Evolutionary conservation across 2,113 vertebrate species (phyloP).

Genomic region (Brienomyrus brachyistius): DNA sequence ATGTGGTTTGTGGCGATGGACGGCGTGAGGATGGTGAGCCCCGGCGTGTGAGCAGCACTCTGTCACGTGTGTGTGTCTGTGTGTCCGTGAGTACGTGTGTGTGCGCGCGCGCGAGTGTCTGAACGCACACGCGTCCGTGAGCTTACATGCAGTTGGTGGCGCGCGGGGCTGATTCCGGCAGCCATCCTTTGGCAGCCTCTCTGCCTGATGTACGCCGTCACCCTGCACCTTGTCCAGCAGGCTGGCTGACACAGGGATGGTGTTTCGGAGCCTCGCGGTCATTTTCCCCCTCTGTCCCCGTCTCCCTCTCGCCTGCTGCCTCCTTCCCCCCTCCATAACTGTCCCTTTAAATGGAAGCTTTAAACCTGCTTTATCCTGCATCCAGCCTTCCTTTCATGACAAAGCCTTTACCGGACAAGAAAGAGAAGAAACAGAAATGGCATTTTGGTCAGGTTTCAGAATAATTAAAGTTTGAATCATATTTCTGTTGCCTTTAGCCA

Average conservation of each 20-base stretch:
- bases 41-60: neutral
- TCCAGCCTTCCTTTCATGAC: constrained; percentile 35
- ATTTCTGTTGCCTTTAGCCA: constrained; percentile 38
- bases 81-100: neutral
- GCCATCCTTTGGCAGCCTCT: constrained; percentile 53
- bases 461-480: constrained; percentile 49
- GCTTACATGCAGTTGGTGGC: neutral
- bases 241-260: constrained; percentile 51
- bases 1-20: constrained; percentile 40
- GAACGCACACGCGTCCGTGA: neutral
- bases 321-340: constrained; percentile 28
- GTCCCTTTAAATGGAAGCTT: constrained; percentile 21
- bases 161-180: constrained; percentile 43
- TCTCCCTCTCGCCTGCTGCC: neutral
- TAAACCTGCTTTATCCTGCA: constrained; percentile 23
- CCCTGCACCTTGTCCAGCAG: constrained; percentile 45
- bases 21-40: constrained; percentile 31
- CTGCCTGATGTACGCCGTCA: constrained; percentile 64
- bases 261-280: constrained; percentile 37
- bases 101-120: neutral
- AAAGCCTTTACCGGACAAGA: constrained; percentile 33
- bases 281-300: neutral
- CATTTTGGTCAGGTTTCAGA: constrained; percentile 53
- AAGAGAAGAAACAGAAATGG: constrained; percentile 34
- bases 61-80: neutral